Evolutionary conservation across 2,113 vertebrate species (phyloP), one percentile per base, ranked within the genome.

Genomic region (Epinephelus fuscoguttatus): DNA sequence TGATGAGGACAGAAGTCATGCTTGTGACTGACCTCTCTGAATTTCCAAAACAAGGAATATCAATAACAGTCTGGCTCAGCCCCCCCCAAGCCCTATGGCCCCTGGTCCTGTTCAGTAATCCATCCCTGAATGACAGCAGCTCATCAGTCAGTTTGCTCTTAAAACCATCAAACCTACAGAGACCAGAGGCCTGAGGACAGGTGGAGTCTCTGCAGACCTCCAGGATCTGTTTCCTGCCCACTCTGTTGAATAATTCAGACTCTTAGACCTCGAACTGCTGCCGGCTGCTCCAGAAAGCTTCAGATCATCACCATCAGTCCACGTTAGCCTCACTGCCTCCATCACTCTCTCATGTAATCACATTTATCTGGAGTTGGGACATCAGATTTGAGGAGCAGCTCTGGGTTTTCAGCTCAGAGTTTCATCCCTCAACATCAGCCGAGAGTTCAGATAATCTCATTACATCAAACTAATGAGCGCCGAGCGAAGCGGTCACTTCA

Each of bases 361-460:
- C 67, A 81, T 93, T 89, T 88, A 84, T 25, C 68, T 30, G 21
- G 69, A 80, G 55, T 25, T 27, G 33, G 21, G 25, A 80, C 84
- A n/a, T 60, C 61, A 47, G 75, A 60, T 86, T 71, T 72, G 27
- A 82, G 49, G 77, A 81, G 66, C 75, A 40, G 57, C 30, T 57
- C 10, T 3, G 33, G 59, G 37, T 63, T 81, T 75, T 45, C 11
- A 45, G 42, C 42, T 45, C 42, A 45, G 42, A 45, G 42, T 45
- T 45, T 64, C 84, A 88, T 90, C 77, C 75, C 40, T 89, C 77
- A 88, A 37, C 70, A 80, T 91, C 81, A 52, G 71, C 57, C 21
- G 1, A 40, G 30, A 78, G 64, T 82, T 85, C 10, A 25, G 47
- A 75, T 90, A 86, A 91, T 91, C 79, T 85, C 45, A 88, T 89